These are phyloP conservation scores for Onthophagus sagittarius DNA, from an alignment of 2,888 invertebrate genomes.

Conservation along the genomic window DNA sequence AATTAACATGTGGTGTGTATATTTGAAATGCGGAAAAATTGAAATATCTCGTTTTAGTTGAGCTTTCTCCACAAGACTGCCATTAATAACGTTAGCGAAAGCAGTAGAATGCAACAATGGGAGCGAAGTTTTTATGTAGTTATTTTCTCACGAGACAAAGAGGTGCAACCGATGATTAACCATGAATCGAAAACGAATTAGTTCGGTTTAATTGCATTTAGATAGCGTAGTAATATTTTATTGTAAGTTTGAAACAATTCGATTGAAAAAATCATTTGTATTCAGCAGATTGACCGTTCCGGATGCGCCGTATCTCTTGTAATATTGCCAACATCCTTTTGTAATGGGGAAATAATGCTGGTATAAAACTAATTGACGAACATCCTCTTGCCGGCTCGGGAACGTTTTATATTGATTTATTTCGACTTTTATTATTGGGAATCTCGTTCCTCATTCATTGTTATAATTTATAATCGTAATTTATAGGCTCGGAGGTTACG, in stretches of 20 bases:
- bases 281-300: neutral
- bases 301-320: conserved; percentile 3
- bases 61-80: neutral
- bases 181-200: neutral
- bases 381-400: neutral
- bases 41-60: neutral
- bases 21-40: neutral
- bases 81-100: neutral
- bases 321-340: conserved; percentile 7
- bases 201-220: neutral
- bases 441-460: neutral
- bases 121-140: neutral
- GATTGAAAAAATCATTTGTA: neutral
- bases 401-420: neutral
- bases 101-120: neutral
- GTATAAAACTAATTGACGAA: conserved; percentile 4
- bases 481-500: neutral
- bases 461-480: neutral
- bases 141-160: neutral
- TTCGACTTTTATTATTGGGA: neutral
- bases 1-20: neutral
- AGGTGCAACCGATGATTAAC: neutral
- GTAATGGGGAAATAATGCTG: conserved; percentile 6
- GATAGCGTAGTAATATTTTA: neutral
- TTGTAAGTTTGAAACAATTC: neutral